A percentile compares a stretch with the other conserved stretches of the same genome.
phyloP scores from a whole-genome alignment of 2,888 invertebrate genomes.

The Bombyx huttoni region DNA sequence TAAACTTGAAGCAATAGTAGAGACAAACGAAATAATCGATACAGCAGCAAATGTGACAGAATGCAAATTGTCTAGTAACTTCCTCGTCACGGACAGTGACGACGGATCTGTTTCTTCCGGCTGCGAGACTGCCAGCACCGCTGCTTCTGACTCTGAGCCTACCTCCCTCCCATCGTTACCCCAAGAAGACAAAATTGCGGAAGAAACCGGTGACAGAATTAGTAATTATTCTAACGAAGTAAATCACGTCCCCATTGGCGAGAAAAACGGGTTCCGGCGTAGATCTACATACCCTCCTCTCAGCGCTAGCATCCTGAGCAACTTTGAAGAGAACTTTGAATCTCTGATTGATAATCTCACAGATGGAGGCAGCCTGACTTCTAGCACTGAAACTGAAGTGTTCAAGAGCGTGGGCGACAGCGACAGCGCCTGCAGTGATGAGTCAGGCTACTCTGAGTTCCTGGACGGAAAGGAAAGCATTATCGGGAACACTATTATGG shows the following conservation, averaged over 20 bases:
- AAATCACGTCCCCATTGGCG: conserved; percentile 62
- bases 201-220: conserved; percentile 27
- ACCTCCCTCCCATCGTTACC: conserved; percentile 58
- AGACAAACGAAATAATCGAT: conserved; percentile 43
- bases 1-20: conserved; percentile 48
- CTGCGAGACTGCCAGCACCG: conserved; percentile 85
- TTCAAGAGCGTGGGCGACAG: conserved; percentile 73
- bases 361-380: conserved; percentile 49
- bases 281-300: conserved; percentile 61
- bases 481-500: conserved; percentile 66
- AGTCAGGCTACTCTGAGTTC: conserved; percentile 91
- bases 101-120: conserved; percentile 85
- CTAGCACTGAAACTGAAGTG: conserved; percentile 59
- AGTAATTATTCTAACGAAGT: conserved; percentile 35
- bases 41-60: conserved; percentile 23
- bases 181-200: conserved; percentile 44
- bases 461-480: conserved; percentile 70
- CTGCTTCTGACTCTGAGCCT: conserved; percentile 72
- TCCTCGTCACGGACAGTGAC: conserved; percentile 77
- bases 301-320: conserved; percentile 29
- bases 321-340: conserved; percentile 52
- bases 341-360: conserved; percentile 54
- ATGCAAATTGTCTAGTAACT: conserved; percentile 56
- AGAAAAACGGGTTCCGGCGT: conserved; percentile 51
- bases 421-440: conserved; percentile 89